Base-by-base conservation (phyloP, 2,113 vertebrate species). In the Dicerorhinus sumatrensis region DNA sequence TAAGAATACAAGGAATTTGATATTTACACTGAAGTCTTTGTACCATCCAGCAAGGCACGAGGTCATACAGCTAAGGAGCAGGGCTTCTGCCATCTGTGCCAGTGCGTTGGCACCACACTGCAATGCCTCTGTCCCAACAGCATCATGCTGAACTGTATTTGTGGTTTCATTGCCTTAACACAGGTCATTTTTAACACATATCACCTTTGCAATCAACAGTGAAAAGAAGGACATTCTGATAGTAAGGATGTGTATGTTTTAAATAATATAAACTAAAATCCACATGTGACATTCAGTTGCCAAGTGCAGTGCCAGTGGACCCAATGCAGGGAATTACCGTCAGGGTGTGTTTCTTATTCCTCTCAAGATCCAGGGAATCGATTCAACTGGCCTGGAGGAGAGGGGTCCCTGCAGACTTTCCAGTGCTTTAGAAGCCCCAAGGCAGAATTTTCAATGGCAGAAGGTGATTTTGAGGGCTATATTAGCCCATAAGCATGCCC, bases 401-500 rank as follows among this genome's bases (percentile, higher is more conserved):
- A 97, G 65, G 87, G 67, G 75, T 98, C 98, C 98, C 98, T 98
- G 82, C 76, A 98, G 97, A 98, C 67, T 98, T 98, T 94, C 88
- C 94, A 96, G 54, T 94, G 91, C 56, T 98, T 98, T 97, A 94
- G 95, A 98, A 98, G 95, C 92, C 98, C 95, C 98, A 98, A 98
- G 97, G 96, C 97, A 98, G 94, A 96, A 97, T 98, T 98, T 98
- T 96, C 96, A 98, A 96, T 97, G 96, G 97, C 97, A 98, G 97
- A 98, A 99, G 97, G 97, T 98, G 97, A 98, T 98, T 96, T 95
- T 88, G 97, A 95, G 76, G 98, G 97, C 92, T 98, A 72, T 97
- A 98, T 98, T 97, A 98, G 51, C 95, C 98, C 95, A 89, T 97
- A 98, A 98, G 94, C 91, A 98, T 97, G 92, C 89, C 96, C 98